Percentiles rank a stretch among this genome's conserved stretches.
phyloP scores from a whole-genome alignment of 2,797 vertebrate species.

The Halcyon smyrnensis region DNA sequence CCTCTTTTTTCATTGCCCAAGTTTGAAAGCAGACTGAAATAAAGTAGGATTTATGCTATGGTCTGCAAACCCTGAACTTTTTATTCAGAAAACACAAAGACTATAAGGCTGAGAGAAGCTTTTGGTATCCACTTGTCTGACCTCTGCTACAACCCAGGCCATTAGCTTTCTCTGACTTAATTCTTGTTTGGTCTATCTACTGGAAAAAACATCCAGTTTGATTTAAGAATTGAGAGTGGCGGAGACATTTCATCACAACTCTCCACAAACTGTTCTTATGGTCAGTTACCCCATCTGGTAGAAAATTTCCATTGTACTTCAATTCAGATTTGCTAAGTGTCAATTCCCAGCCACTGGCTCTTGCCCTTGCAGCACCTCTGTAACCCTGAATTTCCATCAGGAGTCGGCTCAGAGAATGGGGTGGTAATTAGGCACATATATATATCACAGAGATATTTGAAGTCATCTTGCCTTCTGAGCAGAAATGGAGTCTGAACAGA shows the following conservation, averaged over 20 bases:
- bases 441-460: not conserved
- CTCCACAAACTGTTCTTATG: not conserved
- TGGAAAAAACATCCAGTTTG: conserved; percentile 54
- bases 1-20: conserved; percentile 31
- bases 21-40: conserved; percentile 51
- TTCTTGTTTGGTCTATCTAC: conserved; percentile 61
- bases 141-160: conserved; percentile 18
- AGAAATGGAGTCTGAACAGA: not conserved
- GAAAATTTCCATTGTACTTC: conserved; percentile 48
- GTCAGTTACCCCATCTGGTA: conserved; percentile 50
- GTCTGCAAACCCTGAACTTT: conserved; percentile 20
- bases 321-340: conserved; percentile 13
- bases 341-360: not conserved
- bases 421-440: not conserved
- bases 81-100: conserved; percentile 31
- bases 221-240: not conserved
- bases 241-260: conserved; percentile 24
- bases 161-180: conserved; percentile 55
- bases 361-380: not conserved
- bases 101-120: not conserved
- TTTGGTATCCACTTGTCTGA: conserved; percentile 53
- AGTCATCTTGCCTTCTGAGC: not conserved
- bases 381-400: conserved; percentile 1
- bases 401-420: not conserved
- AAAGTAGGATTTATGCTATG: conserved; percentile 42